phyloP scores from a whole-genome alignment of 1,140 invertebrate genomes.

The Caenorhabditis tropicalis region DNA sequence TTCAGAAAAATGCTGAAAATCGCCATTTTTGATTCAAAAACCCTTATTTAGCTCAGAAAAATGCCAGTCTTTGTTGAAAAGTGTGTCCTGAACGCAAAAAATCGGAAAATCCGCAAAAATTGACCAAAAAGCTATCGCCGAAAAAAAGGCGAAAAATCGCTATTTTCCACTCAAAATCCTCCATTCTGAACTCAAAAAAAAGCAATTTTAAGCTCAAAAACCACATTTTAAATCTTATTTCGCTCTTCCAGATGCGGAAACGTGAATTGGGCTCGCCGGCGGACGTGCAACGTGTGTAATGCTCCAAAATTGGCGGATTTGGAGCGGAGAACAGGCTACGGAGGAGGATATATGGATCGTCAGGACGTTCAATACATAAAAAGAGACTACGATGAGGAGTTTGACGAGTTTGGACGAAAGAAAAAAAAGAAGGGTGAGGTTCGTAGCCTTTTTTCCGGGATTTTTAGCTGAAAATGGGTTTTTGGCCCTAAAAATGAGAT shows the following conservation, averaged over 20 bases:
- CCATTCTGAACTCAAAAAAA: no score
- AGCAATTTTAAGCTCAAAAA: no score
- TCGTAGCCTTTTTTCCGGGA: constrained; percentile 41
- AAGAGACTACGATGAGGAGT: constrained; percentile 79
- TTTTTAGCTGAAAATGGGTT: not conserved
- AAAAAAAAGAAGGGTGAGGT: constrained; percentile 78
- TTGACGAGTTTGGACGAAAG: constrained; percentile 91
- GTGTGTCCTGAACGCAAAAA: no score
- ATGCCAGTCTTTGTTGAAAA: no score
- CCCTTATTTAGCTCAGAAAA: no score
- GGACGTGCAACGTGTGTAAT: constrained; percentile 98
- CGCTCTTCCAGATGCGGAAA: constrained; percentile 88
- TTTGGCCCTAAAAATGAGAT: not conserved
- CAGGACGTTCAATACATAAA: constrained; percentile 90
- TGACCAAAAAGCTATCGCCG: no score
- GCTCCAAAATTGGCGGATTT: constrained; percentile 93
- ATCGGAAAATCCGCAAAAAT: no score
- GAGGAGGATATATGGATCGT: constrained; percentile 85
- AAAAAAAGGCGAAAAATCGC: no score
- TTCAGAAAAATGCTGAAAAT: no score
- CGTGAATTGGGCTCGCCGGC: constrained; percentile 96
- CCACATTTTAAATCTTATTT: no score
- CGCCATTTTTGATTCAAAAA: constrained; percentile 28
- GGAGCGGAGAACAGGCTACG: constrained; percentile 77
- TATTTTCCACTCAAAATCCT: no score